Conservation (phyloP, 2,888 invertebrate genomes). For the Strigamia crassipes region DNA sequence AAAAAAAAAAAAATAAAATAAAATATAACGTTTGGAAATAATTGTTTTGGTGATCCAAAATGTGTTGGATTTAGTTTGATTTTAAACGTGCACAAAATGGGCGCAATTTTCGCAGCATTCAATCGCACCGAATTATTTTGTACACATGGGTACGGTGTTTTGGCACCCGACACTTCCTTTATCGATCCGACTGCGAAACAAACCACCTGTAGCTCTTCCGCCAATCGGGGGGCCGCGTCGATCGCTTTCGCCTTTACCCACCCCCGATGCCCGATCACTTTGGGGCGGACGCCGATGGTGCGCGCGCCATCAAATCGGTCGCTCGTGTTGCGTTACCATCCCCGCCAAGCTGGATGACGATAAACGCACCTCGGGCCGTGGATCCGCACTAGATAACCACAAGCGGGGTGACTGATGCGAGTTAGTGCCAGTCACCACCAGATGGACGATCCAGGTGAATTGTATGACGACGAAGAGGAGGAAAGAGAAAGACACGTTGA, state of each 20-base stretch:
- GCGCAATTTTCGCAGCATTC: too few species aligned
- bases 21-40: neutral
- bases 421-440: conserved; percentile 6
- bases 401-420: neutral
- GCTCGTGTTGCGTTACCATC: conserved; percentile 13
- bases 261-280: conserved; percentile 37
- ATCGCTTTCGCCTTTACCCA: conserved; percentile 29
- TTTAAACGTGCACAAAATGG: too few species aligned
- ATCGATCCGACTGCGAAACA: conserved; percentile 22
- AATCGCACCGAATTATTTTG: too few species aligned
- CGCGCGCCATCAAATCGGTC: conserved; percentile 24
- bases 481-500: neutral
- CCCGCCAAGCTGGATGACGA: neutral
- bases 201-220: conserved; percentile 32
- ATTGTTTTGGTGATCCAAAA: too few species aligned
- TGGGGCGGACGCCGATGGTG: conserved; percentile 34
- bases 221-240: conserved; percentile 29
- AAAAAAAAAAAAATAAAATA: neutral
- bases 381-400: neutral
- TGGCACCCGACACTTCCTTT: conserved; percentile 6
- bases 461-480: neutral
- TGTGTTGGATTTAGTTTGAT: too few species aligned
- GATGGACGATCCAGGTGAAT: conserved; percentile 37
- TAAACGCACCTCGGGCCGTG: neutral
- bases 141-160: neutral